phyloP scores from a whole-genome alignment of 2,888 invertebrate species.

The Carcina quercana region DNA sequence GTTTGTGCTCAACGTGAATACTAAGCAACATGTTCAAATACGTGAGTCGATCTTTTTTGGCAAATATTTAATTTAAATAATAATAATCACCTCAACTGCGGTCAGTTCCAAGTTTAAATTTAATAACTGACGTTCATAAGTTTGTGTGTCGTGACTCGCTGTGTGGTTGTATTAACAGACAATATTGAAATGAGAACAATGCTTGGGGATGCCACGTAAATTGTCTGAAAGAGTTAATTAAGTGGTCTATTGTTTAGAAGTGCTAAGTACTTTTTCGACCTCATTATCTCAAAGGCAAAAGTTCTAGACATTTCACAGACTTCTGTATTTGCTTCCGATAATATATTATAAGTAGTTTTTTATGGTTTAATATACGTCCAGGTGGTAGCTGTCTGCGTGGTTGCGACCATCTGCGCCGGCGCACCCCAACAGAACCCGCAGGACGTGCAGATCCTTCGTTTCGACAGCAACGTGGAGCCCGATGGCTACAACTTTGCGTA shows the following conservation, averaged over 20 bases:
- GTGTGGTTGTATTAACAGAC: too few relatives aligned
- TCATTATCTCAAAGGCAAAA: too few relatives aligned
- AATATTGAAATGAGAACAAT: too few relatives aligned
- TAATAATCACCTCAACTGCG: constrained; percentile 20
- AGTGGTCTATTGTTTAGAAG: too few relatives aligned
- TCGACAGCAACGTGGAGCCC: constrained; percentile 76
- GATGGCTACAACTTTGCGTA: constrained; percentile 80
- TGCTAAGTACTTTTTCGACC: too few relatives aligned
- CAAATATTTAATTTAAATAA: constrained; percentile 10
- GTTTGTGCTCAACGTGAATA: constrained; percentile 64
- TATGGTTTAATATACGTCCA: too few relatives aligned
- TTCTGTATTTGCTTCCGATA: constrained; percentile 6
- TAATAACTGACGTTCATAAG: too few relatives aligned
- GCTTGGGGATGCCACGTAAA: constrained; percentile 9
- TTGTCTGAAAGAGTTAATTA: not conserved
- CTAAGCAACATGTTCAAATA: constrained; percentile 68
- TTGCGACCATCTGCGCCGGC: constrained; percentile 46
- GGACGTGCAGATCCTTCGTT: constrained; percentile 73
- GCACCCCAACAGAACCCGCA: constrained; percentile 55
- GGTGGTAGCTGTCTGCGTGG: constrained; percentile 46
- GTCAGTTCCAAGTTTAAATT: constrained; percentile 19
- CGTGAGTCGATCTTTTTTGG: constrained; percentile 46
- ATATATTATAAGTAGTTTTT: constrained; percentile 4
- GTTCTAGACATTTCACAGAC: not conserved
- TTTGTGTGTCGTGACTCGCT: constrained; percentile 37